Evolutionary conservation across 2,113 vertebrate species (phyloP).

Genomic region (Chaetura pelagica): DNA sequence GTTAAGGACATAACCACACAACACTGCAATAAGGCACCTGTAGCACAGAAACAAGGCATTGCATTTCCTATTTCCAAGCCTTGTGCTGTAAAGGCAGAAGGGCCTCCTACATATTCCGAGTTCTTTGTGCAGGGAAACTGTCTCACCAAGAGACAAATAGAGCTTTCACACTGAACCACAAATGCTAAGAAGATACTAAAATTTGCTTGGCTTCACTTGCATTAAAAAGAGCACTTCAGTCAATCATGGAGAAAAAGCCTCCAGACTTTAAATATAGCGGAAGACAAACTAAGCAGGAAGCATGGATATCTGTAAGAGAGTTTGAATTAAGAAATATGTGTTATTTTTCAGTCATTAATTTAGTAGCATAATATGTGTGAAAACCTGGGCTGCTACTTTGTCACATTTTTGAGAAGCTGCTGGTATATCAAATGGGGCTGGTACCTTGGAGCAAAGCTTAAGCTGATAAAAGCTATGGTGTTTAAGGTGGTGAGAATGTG

Average conservation of each 20-base stretch:
- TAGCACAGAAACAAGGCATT: accelerated
- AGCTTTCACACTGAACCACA: background rate
- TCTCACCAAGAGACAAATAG: background rate
- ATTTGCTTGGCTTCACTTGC: background rate
- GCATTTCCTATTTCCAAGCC: background rate
- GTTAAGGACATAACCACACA: background rate
- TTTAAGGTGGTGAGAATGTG: background rate
- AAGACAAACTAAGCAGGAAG: background rate
- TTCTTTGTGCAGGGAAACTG: background rate
- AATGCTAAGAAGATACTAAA: background rate
- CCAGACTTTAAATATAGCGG: accelerated
- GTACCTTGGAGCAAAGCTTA: background rate
- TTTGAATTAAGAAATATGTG: background rate
- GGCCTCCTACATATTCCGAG: background rate
- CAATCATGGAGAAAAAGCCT: background rate
- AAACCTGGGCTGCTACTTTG: background rate
- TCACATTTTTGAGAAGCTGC: background rate
- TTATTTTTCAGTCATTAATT: background rate
- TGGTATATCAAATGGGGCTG: background rate
- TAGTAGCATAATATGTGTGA: accelerated
- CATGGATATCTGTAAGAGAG: background rate
- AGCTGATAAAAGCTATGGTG: accelerated
- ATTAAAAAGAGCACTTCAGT: background rate
- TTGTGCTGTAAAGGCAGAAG: background rate
- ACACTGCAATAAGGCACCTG: background rate